phyloP scores from a whole-genome alignment of 2,113 vertebrate genomes.

The Sula dactylatra region DNA sequence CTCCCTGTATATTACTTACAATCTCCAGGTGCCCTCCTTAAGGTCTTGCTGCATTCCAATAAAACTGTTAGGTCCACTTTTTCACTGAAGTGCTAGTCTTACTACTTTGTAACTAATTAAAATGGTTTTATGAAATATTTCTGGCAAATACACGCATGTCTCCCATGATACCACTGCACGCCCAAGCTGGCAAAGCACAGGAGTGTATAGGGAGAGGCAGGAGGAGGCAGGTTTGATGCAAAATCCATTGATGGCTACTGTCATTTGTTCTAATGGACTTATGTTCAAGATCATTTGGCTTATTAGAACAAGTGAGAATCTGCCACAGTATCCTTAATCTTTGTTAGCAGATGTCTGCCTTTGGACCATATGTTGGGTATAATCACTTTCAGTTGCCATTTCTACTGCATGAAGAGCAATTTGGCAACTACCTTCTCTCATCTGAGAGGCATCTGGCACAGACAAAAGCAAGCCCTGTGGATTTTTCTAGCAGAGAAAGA shows the following conservation, averaged over 20 bases:
- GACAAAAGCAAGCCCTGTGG: background rate
- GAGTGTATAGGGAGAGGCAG: background rate
- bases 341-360: constrained; percentile 65
- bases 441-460: constrained; percentile 37
- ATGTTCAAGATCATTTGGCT: constrained; percentile 38
- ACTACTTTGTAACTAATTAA: background rate
- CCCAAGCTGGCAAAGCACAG: background rate
- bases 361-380: constrained; percentile 58
- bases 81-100: background rate
- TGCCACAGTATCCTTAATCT: constrained; percentile 57
- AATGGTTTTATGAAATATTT: background rate
- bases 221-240: background rate
- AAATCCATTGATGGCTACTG: background rate
- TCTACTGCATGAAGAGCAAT: constrained; percentile 46
- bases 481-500: constrained; percentile 8
- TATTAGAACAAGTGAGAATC: constrained; percentile 38
- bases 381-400: constrained; percentile 58
- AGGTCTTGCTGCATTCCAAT: background rate
- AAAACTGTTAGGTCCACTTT: background rate
- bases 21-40: background rate
- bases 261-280: constrained; percentile 28
- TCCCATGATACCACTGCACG: background rate
- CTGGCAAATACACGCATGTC: background rate
- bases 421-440: constrained; percentile 36
- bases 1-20: background rate